Evolutionary conservation across 2,113 vertebrate genomes (phyloP).

Genomic region (Delphinus delphis): DNA sequence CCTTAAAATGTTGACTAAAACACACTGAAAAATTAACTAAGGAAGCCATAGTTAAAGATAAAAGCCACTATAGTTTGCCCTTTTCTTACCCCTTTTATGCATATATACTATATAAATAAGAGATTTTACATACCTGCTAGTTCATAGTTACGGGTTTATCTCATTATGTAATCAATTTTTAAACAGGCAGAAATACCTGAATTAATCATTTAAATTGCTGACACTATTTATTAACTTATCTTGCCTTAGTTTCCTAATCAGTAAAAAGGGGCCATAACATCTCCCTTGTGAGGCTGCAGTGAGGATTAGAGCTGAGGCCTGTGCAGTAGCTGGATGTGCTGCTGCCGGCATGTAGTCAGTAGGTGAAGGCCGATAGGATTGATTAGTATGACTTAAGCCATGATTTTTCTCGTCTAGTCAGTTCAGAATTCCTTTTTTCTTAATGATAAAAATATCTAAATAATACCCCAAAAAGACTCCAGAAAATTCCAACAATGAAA

Average conservation of each 20-base stretch:
- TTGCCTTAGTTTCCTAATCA: slow-evolving; percentile 29
- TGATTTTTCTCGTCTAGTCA: background rate
- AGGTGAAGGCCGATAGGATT: background rate
- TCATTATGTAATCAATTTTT: slow-evolving; percentile 24
- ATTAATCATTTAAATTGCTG: slow-evolving; percentile 20
- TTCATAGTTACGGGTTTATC: slow-evolving; percentile 2
- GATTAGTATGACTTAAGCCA: background rate
- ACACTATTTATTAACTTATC: background rate
- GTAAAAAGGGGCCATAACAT: background rate
- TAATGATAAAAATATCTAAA: slow-evolving; percentile 17
- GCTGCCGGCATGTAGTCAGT: background rate
- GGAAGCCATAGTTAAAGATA: background rate
- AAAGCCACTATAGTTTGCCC: background rate
- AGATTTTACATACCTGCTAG: background rate
- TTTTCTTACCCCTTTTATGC: background rate
- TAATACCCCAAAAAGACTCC: background rate
- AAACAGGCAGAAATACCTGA: background rate
- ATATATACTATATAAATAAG: background rate
- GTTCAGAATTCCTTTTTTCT: background rate
- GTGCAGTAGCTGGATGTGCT: background rate
- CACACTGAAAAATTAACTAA: background rate
- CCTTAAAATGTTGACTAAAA: slow-evolving; percentile 33
- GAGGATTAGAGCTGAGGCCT: background rate
- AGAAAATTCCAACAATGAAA: background rate
- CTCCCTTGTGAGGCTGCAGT: background rate